Evolutionary conservation across 2,888 invertebrate species (phyloP).

Genomic region (Chirona hameri): DNA sequence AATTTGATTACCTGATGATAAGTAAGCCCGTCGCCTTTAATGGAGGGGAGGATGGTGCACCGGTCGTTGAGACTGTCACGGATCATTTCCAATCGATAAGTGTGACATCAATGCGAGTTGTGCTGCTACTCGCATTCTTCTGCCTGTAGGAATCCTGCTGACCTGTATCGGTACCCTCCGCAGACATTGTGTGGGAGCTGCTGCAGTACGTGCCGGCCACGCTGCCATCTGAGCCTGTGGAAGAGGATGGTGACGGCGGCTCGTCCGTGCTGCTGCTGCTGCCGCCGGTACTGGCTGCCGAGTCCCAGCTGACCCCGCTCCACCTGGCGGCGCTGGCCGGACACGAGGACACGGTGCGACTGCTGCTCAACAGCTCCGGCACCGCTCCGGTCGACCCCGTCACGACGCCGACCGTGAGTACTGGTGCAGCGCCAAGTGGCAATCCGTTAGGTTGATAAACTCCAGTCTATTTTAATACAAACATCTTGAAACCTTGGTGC

Average conservation of each 20-base stretch:
- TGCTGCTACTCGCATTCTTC: no score
- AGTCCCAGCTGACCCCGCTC: conserved; percentile 96
- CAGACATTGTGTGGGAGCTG: conserved; percentile 90
- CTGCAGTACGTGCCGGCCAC: conserved; percentile 90
- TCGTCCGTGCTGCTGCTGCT: conserved; percentile 45
- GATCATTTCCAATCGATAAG: no score
- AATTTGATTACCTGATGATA: no score
- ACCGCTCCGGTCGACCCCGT: conserved; percentile 74
- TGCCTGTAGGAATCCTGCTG: no score
- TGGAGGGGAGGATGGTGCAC: no score
- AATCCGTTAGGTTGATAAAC: background rate
- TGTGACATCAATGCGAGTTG: no score
- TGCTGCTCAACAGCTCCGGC: conserved; percentile 92
- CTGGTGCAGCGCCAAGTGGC: background rate
- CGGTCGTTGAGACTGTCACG: no score
- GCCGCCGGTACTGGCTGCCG: conserved; percentile 80
- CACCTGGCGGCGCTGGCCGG: conserved; percentile 97
- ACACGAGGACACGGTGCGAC: conserved; percentile 93
- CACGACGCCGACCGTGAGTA: background rate
- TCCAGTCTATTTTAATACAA: no score
- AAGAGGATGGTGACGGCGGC: no score
- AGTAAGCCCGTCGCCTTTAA: no score
- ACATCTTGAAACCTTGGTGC: no score
- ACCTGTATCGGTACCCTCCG: no score
- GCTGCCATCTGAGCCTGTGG: conserved; percentile 88